Conservation (phyloP, 2,797 vertebrate species). For the Acropternis orthonyx region DNA sequence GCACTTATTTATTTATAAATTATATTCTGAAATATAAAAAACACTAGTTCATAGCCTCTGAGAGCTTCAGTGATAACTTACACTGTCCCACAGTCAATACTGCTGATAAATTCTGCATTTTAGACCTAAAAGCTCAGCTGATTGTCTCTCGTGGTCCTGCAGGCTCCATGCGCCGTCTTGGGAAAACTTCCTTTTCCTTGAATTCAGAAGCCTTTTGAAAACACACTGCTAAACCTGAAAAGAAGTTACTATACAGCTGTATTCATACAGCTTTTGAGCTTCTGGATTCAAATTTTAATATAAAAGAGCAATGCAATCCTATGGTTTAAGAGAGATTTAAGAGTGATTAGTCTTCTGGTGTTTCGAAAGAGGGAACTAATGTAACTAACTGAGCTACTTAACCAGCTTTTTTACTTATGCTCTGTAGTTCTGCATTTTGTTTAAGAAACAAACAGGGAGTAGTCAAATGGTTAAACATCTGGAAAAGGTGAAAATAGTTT, state of each 20-base stretch:
- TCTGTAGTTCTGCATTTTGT: not conserved
- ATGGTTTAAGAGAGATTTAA: not conserved
- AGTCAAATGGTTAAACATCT: not conserved
- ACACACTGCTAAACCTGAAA: not conserved
- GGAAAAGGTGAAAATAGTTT: not conserved
- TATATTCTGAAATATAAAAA: not conserved
- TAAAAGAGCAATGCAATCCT: not conserved
- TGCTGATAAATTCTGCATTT: not conserved
- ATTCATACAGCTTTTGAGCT: not conserved
- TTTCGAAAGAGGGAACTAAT: not conserved
- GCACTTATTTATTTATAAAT: not conserved
- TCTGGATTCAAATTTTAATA: not conserved
- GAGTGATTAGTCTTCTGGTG: not conserved
- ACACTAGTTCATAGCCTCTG: not conserved
- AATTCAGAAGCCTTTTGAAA: not conserved
- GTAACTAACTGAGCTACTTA: not conserved
- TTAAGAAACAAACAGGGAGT: not conserved
- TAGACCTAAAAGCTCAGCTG: not conserved
- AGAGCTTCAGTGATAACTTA: not conserved
- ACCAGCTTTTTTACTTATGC: not conserved
- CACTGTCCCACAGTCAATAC: not conserved
- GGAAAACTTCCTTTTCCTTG: not conserved
- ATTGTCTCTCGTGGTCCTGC: not conserved
- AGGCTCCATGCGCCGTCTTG: not conserved
- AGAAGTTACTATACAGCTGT: not conserved